Evolutionary conservation across 92 coral and sea anemone genomes (phyloP).

Genomic region (Parazoanthus darwini): DNA sequence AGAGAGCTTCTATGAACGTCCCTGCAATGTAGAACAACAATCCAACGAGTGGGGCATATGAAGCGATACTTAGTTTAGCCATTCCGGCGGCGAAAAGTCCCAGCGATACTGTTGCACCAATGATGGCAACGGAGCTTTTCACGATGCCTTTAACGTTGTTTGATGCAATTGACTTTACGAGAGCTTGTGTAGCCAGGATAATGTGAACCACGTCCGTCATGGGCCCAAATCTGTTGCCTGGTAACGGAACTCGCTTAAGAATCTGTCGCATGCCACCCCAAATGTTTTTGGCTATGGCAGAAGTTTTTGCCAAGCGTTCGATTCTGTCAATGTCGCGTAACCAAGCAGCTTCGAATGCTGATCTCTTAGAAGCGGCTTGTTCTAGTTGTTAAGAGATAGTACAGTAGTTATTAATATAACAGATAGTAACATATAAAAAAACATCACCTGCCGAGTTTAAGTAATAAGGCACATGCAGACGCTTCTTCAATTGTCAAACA

Average conservation of each 20-base stretch:
- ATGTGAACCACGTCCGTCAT: conserved; percentile 49
- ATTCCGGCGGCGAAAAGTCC: conserved; percentile 39
- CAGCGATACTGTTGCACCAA: conserved; percentile 49
- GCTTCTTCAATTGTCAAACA: too few relatives aligned
- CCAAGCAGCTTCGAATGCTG: background rate
- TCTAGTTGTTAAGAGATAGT: background rate
- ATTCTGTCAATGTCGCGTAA: background rate
- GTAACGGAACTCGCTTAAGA: background rate
- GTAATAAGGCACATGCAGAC: too few relatives aligned
- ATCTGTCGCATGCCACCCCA: conserved; percentile 12
- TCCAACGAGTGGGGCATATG: conserved; percentile 43
- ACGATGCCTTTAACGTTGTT: conserved; percentile 49
- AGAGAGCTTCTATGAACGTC: conserved; percentile 31
- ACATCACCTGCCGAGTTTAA: background rate
- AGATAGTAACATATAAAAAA: background rate
- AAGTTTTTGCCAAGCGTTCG: background rate
- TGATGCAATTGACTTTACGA: conserved; percentile 40
- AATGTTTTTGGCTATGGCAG: background rate
- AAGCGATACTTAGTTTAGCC: background rate
- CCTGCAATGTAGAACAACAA: conserved; percentile 44
- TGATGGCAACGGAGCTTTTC: conserved; percentile 37
- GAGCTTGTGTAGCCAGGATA: conserved; percentile 43
- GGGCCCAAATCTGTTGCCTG: conserved; percentile 33
- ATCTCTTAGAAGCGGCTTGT: background rate
- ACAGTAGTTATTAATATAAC: too few relatives aligned